Evolutionary conservation across 2,888 invertebrate species (phyloP).

Genomic region (Tenthredo notha): DNA sequence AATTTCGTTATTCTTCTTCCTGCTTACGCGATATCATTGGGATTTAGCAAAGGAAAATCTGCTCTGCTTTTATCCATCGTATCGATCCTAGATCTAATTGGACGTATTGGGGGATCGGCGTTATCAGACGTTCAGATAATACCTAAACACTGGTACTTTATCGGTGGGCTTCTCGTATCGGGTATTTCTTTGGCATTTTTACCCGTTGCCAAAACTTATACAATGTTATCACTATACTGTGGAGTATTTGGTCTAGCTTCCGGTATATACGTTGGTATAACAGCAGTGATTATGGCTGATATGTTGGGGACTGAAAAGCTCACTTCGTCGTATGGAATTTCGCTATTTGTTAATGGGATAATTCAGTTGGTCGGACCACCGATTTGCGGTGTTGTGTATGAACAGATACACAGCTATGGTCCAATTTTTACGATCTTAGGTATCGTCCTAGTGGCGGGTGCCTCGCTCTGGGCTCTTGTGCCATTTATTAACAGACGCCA

Average conservation of each 20-base stretch:
- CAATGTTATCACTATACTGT: slow-evolving; percentile 85
- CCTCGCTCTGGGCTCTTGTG: slow-evolving; percentile 87
- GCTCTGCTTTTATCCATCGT: slow-evolving; percentile 90
- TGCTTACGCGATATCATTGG: slow-evolving; percentile 86
- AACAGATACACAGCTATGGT: slow-evolving; percentile 83
- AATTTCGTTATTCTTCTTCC: slow-evolving; percentile 92
- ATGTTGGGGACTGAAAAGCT: slow-evolving; percentile 91
- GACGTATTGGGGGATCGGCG: slow-evolving; percentile 92
- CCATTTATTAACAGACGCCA: slow-evolving; percentile 83
- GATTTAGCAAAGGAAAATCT: slow-evolving; percentile 86
- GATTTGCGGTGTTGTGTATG: slow-evolving; percentile 88
- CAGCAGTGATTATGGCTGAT: slow-evolving; percentile 93
- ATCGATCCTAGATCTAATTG: slow-evolving; percentile 89
- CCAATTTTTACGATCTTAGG: slow-evolving; percentile 88
- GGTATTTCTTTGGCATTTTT: slow-evolving; percentile 87
- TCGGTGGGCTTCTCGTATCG: slow-evolving; percentile 88
- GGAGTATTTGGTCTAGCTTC: slow-evolving; percentile 90
- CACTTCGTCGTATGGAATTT: slow-evolving; percentile 92
- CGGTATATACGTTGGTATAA: slow-evolving; percentile 92
- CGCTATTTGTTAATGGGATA: slow-evolving; percentile 91
- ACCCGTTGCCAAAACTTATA: slow-evolving; percentile 85
- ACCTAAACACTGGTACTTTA: slow-evolving; percentile 91
- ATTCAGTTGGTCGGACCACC: slow-evolving; percentile 91
- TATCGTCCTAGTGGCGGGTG: slow-evolving; percentile 85
- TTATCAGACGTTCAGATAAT: slow-evolving; percentile 88